A percentile compares a stretch with the other conserved stretches of the same genome.
Evolutionary conservation across 92 coral and sea anemone species (phyloP).

Genomic region (Metridium senile): DNA sequence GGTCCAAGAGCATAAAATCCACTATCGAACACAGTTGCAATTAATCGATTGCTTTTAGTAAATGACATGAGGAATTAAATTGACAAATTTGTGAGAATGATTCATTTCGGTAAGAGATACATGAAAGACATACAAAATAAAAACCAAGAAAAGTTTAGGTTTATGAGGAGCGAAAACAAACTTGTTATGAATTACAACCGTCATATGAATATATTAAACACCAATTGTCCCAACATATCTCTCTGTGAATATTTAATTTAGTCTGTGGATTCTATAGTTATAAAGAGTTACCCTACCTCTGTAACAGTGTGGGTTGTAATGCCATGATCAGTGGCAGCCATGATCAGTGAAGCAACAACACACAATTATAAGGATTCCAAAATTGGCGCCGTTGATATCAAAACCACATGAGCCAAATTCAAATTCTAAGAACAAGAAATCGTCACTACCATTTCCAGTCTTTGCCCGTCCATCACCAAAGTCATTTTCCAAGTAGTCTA

Average conservation of each 20-base stretch:
- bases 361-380: too few relatives aligned
- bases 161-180: constrained; percentile 7
- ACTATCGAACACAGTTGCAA: too few relatives aligned
- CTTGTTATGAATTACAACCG: background rate
- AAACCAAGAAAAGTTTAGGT: too few relatives aligned
- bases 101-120: too few relatives aligned
- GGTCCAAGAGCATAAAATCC: too few relatives aligned
- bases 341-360: background rate
- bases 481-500: background rate
- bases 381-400: background rate
- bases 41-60: too few relatives aligned
- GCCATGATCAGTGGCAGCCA: constrained; percentile 26
- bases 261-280: background rate
- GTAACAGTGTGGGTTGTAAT: constrained; percentile 5
- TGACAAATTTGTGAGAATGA: too few relatives aligned
- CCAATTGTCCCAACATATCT: background rate
- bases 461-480: background rate
- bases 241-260: too few relatives aligned
- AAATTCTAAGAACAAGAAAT: background rate
- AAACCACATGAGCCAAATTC: background rate
- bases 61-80: too few relatives aligned
- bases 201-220: background rate
- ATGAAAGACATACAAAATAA: too few relatives aligned
- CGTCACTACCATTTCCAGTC: background rate
- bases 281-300: constrained; percentile 25